Conservation (phyloP, 2,888 invertebrate genomes). For the Amblyjoppa proteus region DNA sequence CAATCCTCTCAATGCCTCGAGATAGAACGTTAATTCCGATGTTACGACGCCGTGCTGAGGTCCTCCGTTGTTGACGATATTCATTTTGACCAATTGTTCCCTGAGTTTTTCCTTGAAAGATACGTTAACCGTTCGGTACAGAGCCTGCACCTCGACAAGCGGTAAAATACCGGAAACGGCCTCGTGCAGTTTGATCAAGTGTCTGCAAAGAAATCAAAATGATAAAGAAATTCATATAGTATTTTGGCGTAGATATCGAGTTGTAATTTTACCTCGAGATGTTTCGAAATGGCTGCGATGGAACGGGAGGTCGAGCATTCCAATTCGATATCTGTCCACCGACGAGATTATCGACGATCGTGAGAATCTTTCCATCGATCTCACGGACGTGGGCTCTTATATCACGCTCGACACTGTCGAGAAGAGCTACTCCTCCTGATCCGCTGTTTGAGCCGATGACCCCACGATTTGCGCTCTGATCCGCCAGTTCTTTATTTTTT, state of each 20-base stretch:
- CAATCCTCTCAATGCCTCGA: constrained; percentile 93
- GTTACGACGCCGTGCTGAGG: constrained; percentile 98
- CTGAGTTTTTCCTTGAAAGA: constrained; percentile 95
- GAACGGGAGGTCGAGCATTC: constrained; percentile 98
- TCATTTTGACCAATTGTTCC: constrained; percentile 93
- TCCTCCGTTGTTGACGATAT: constrained; percentile 97
- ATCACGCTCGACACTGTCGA: constrained; percentile 92
- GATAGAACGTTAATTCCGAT: constrained; percentile 95
- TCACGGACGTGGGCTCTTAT: constrained; percentile 96
- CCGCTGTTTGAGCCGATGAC: constrained; percentile 74
- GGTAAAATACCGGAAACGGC: constrained; percentile 95
- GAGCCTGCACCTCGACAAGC: constrained; percentile 90
- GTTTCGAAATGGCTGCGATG: constrained; percentile 95
- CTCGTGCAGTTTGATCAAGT: constrained; percentile 96
- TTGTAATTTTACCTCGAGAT: constrained; percentile 88
- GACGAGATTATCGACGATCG: constrained; percentile 95
- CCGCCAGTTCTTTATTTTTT: constrained; percentile 75
- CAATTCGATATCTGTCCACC: constrained; percentile 93
- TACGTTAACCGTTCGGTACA: constrained; percentile 92
- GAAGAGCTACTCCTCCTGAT: constrained; percentile 81
- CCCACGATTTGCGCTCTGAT: constrained; percentile 80
- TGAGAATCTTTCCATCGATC: constrained; percentile 95
- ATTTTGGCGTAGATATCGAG: constrained; percentile 66
- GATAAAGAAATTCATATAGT: background rate
- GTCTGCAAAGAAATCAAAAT: constrained; percentile 85